phyloP scores from a whole-genome alignment of 2,797 vertebrate genomes.

The Holocentrus rufus region DNA sequence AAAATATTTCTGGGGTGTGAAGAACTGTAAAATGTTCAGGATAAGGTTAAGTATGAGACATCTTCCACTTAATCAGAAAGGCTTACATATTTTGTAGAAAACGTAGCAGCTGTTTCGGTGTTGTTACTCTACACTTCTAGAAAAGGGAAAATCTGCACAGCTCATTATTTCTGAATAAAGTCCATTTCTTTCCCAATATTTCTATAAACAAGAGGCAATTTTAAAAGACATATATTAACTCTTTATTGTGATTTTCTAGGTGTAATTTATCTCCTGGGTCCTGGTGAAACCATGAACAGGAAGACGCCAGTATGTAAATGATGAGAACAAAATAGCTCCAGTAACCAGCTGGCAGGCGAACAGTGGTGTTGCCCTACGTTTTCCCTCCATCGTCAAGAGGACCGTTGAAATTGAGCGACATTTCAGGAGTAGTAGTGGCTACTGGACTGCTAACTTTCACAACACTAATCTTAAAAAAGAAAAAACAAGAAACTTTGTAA shows the following conservation, averaged over 20 bases:
- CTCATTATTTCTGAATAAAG: constrained; percentile 31
- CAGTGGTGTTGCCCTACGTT: constrained; percentile 67
- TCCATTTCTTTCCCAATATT: constrained; percentile 34
- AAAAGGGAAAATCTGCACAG: constrained; percentile 36
- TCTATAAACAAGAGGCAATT: constrained; percentile 54
- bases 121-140: constrained; percentile 49
- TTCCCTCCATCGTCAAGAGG: constrained; percentile 47
- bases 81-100: constrained; percentile 64
- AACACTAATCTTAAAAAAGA: constrained; percentile 14
- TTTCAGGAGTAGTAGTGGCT: constrained; percentile 56
- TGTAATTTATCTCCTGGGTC: constrained; percentile 48
- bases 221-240: constrained; percentile 75
- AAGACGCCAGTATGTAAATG: constrained; percentile 48
- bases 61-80: constrained; percentile 49
- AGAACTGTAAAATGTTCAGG: constrained; percentile 49
- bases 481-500: constrained; percentile 38
- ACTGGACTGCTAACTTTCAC: constrained; percentile 35
- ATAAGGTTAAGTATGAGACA: constrained; percentile 55
- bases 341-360: constrained; percentile 87
- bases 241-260: constrained; percentile 57
- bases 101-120: constrained; percentile 70
- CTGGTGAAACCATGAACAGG: constrained; percentile 48
- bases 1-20: constrained; percentile 57
- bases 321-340: constrained; percentile 77
- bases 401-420: constrained; percentile 39